Percentiles rank a stretch among this genome's conserved stretches.
phyloP scores from a whole-genome alignment of 2,888 invertebrate species.

The Protodeltote pygarga region DNA sequence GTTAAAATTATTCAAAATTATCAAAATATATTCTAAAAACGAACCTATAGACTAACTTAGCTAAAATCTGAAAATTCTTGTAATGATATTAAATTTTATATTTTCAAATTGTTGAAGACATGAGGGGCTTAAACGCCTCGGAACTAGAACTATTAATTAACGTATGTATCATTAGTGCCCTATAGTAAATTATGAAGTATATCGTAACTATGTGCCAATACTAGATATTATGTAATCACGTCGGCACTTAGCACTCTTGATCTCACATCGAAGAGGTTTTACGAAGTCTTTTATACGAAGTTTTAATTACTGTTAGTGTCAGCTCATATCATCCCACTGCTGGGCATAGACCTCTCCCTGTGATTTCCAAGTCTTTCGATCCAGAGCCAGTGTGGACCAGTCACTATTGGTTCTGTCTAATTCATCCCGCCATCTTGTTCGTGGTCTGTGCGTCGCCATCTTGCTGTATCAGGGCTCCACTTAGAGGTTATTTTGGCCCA shows the following conservation, averaged over 20 bases:
- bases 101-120: no score
- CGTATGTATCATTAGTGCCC: conserved; percentile 42
- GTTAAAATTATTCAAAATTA: conserved; percentile 12
- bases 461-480: no score
- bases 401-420: no score
- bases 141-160: conserved; percentile 13
- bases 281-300: conserved; percentile 4
- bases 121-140: conserved; percentile 21
- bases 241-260: conserved; percentile 16
- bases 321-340: no score
- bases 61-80: conserved; percentile 1
- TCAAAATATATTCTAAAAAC: conserved; percentile 29
- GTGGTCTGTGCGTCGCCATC: no score
- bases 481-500: no score
- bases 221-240: conserved; percentile 18
- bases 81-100: background rate
- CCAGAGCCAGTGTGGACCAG: no score
- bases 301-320: background rate
- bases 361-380: no score
- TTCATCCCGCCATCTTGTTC: no score
- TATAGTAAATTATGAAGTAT: conserved; percentile 23
- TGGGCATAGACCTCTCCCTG: no score
- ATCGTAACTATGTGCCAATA: conserved; percentile 43
- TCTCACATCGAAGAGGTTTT: conserved; percentile 17
- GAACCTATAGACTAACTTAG: conserved; percentile 9